Conservation (phyloP, 2,113 vertebrate species). For the Piaya cayana region DNA sequence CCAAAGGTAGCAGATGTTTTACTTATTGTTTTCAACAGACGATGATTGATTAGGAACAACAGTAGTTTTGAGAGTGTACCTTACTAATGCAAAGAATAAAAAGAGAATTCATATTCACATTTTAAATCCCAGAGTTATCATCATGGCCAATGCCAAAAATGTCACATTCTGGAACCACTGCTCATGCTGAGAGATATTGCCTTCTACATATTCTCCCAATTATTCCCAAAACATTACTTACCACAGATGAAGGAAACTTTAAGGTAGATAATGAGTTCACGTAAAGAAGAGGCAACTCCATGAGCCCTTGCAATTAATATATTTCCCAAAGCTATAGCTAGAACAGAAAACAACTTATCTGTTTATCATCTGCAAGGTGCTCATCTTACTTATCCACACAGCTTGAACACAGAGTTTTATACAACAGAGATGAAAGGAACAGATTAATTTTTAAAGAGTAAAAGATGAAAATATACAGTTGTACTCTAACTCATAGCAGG, state of each 20-base stretch:
- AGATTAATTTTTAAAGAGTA: constrained; percentile 56
- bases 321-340: background rate
- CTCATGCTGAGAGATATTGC: background rate
- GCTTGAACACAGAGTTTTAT: background rate
- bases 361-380: background rate
- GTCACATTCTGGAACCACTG: background rate
- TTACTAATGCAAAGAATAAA: background rate
- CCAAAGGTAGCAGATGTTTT: background rate
- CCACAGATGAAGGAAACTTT: background rate
- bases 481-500: background rate
- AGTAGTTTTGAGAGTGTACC: background rate
- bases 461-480: constrained; percentile 38
- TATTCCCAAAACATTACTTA: background rate
- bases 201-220: background rate
- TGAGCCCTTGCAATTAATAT: background rate
- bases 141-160: background rate
- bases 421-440: background rate
- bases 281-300: background rate
- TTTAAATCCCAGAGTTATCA: background rate
- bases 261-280: background rate
- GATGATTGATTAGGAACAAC: background rate
- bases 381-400: background rate
- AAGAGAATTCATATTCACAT: background rate
- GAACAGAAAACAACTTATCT: background rate
- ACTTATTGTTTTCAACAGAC: background rate